A percentile compares a stretch with the other conserved stretches of the same genome.
phyloP scores from a whole-genome alignment of 2,113 vertebrate species.

The Protobothrops mucrosquamatus region DNA sequence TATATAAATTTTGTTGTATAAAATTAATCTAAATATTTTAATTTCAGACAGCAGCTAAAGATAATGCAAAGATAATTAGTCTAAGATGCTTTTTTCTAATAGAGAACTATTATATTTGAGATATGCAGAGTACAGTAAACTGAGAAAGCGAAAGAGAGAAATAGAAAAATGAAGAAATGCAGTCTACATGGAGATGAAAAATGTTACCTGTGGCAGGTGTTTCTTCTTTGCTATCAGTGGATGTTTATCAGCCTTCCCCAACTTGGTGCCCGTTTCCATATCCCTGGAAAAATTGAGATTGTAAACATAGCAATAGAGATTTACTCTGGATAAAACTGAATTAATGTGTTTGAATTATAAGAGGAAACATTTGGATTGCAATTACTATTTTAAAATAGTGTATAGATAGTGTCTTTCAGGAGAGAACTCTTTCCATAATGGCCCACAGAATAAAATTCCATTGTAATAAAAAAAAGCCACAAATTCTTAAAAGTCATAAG shows the following conservation, averaged over 20 bases:
- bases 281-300: neutral
- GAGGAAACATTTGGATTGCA: neutral
- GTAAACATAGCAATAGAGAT: neutral
- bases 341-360: neutral
- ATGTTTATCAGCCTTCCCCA: neutral
- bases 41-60: conserved; percentile 29
- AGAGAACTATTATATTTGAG: conserved; percentile 54
- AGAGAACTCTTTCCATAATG: neutral
- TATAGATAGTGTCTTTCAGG: neutral
- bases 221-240: neutral
- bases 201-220: conserved; percentile 11
- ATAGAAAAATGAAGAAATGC: conserved; percentile 51
- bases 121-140: conserved; percentile 56
- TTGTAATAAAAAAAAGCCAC: neutral
- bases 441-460: neutral
- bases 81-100: conserved; percentile 51
- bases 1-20: neutral
- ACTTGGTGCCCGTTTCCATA: neutral
- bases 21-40: conserved; percentile 49
- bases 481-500: neutral
- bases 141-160: conserved; percentile 59
- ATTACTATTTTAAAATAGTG: neutral
- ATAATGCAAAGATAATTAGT: conserved; percentile 61
- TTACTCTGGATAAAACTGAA: neutral
- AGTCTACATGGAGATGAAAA: conserved; percentile 61